A percentile compares a stretch with the other conserved stretches of the same genome.
These are phyloP conservation scores for Thymelicus sylvestris DNA, from an alignment of 2,888 invertebrate species.

Conservation along the genomic window DNA sequence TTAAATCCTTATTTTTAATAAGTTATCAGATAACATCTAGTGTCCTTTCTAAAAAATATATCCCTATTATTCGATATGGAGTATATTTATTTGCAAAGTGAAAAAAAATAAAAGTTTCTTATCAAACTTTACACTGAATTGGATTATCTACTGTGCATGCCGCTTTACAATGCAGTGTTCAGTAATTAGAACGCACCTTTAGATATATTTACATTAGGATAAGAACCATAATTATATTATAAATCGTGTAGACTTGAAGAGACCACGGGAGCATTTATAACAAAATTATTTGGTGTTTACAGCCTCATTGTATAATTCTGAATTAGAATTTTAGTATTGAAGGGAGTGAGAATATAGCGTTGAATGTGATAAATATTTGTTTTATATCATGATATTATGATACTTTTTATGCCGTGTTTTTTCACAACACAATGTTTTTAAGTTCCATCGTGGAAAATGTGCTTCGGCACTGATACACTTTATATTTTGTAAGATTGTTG, in stretches of 20 bases:
- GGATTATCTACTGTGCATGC: not conserved
- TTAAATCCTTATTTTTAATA: too few relatives aligned
- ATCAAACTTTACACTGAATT: too few relatives aligned
- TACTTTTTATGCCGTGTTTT: constrained; percentile 21
- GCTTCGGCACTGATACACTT: not conserved
- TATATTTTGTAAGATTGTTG: constrained; percentile 5
- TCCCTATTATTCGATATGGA: too few relatives aligned
- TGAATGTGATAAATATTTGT: constrained; percentile 40
- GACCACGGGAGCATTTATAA: constrained; percentile 64
- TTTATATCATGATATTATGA: constrained; percentile 32
- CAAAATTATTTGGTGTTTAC: constrained; percentile 50
- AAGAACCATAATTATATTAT: constrained; percentile 54
- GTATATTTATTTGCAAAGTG: too few relatives aligned
- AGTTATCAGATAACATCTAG: too few relatives aligned
- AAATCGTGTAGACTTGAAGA: constrained; percentile 53
- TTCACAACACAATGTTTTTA: not conserved
- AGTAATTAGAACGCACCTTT: constrained; percentile 46
- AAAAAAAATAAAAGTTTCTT: too few relatives aligned
- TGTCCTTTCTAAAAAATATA: too few relatives aligned
- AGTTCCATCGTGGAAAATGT: constrained; percentile 15
- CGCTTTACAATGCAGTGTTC: not conserved
- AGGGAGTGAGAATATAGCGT: constrained; percentile 41
- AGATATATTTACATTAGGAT: constrained; percentile 52
- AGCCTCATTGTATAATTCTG: constrained; percentile 44
- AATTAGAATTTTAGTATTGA: constrained; percentile 54